phyloP scores from a whole-genome alignment of 2,113 vertebrate species.

The Macquaria ambigua region DNA sequence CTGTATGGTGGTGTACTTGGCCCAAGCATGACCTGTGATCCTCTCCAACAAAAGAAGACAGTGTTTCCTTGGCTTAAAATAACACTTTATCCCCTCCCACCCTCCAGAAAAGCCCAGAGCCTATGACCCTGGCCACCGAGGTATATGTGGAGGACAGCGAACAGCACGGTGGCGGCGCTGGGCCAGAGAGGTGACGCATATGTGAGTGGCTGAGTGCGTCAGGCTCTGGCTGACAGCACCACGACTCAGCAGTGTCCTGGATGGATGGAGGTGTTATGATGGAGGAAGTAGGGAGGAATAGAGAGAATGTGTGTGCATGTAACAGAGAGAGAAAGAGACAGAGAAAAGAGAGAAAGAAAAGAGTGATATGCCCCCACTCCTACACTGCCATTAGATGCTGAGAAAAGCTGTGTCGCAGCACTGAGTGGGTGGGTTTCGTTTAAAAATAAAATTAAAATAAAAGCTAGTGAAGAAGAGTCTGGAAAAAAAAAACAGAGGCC shows the following conservation, averaged over 20 bases:
- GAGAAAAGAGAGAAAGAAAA: neutral
- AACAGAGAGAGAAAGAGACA: slow-evolving; percentile 14
- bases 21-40: slow-evolving; percentile 12
- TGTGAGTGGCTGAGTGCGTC: slow-evolving; percentile 75
- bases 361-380: slow-evolving; percentile 67
- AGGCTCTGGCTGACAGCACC: slow-evolving; percentile 74
- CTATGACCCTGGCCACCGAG: slow-evolving; percentile 49
- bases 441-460: slow-evolving; percentile 60
- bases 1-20: neutral
- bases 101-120: slow-evolving; percentile 44
- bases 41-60: neutral
- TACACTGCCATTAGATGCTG: slow-evolving; percentile 69
- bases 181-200: slow-evolving; percentile 78
- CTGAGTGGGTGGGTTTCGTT: slow-evolving; percentile 76
- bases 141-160: slow-evolving; percentile 67
- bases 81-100: slow-evolving; percentile 12
- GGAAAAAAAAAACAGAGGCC: slow-evolving; percentile 33
- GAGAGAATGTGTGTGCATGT: slow-evolving; percentile 43
- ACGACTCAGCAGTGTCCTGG: slow-evolving; percentile 80
- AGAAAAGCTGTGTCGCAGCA: slow-evolving; percentile 77
- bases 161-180: slow-evolving; percentile 49
- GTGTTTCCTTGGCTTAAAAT: slow-evolving; percentile 41
- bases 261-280: slow-evolving; percentile 77
- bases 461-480: slow-evolving; percentile 58
- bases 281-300: slow-evolving; percentile 67